Evolutionary conservation across 2,113 vertebrate genomes (phyloP).

Genomic region (Ictalurus punctatus): DNA sequence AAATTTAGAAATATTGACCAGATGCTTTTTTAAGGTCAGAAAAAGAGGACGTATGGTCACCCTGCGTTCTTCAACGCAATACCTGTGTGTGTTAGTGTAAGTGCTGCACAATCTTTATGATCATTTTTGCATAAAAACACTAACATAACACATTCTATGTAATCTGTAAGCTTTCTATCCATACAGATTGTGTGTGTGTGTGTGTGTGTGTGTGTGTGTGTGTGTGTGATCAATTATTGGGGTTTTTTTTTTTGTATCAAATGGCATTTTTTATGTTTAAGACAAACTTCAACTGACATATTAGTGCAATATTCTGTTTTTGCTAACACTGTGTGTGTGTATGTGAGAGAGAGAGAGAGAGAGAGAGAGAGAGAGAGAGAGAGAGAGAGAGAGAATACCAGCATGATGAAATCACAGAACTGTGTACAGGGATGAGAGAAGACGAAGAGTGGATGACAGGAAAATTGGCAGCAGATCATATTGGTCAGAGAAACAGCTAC

Average conservation of each 20-base stretch:
- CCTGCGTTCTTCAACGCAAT: too few species aligned
- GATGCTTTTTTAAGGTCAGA: too few species aligned
- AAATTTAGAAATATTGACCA: too few species aligned
- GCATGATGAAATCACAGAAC: conserved; percentile 72
- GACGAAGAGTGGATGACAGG: conserved; percentile 22
- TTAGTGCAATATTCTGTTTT: not conserved
- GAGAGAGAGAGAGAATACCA: conserved; percentile 61
- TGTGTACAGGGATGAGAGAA: conserved; percentile 50
- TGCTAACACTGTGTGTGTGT: conserved; percentile 69
- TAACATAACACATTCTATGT: not conserved
- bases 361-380: not conserved
- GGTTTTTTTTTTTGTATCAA: not conserved
- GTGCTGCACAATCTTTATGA: not conserved
- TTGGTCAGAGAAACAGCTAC: conserved; percentile 45
- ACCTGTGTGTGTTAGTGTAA: not conserved
- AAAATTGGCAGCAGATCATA: conserved; percentile 36
- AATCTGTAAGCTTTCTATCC: not conserved
- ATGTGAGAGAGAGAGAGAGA: conserved; percentile 56
- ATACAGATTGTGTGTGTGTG: not conserved
- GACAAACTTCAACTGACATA: not conserved
- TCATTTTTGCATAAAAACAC: not conserved
- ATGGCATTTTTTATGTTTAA: not conserved
- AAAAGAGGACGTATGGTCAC: too few species aligned
- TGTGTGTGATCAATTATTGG: not conserved
- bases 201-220: not conserved